Conservation (phyloP, 2,888 invertebrate species). For the Thera britannica region DNA sequence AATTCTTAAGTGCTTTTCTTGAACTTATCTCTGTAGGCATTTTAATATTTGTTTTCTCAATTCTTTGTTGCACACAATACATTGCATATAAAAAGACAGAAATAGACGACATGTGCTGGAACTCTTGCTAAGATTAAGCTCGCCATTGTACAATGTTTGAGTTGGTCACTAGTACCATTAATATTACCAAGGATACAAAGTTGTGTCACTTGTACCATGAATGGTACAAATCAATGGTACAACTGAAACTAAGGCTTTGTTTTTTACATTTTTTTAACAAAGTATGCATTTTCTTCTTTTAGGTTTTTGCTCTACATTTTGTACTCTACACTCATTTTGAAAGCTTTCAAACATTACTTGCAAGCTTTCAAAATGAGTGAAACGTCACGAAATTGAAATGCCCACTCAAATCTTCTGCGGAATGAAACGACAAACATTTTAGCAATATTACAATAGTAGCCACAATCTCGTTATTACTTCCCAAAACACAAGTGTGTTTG, state of each 20-base stretch:
- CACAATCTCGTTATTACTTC: constrained; percentile 41
- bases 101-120: no score
- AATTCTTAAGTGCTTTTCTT: constrained; percentile 23
- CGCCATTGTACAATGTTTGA: no score
- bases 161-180: no score
- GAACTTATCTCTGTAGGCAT: constrained; percentile 19
- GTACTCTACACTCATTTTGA: background rate
- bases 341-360: background rate
- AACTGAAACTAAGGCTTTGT: no score
- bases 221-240: no score
- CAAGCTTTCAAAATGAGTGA: constrained; percentile 23
- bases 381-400: constrained; percentile 35
- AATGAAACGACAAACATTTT: constrained; percentile 45
- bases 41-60: constrained; percentile 8
- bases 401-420: constrained; percentile 20
- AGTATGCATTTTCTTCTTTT: no score
- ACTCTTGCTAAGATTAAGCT: no score
- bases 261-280: no score
- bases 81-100: no score
- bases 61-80: background rate
- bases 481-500: constrained; percentile 46
- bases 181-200: no score
- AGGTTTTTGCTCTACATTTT: background rate
- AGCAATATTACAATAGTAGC: constrained; percentile 44
- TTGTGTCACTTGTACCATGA: no score